phyloP scores from a whole-genome alignment of 2,797 vertebrate species.

The Siniperca undulata region DNA sequence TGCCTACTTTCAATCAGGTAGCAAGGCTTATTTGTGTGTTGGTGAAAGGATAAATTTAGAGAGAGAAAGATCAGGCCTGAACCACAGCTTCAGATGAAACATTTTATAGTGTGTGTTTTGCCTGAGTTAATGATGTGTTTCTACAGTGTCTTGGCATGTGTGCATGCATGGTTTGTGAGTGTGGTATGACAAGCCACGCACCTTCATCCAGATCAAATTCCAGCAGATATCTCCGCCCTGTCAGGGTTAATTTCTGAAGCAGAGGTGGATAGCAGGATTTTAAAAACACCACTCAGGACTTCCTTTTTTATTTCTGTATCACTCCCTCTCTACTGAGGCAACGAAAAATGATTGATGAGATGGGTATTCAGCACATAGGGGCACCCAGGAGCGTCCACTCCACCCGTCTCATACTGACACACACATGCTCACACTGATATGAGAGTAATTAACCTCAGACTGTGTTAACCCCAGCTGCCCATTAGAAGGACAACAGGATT shows the following conservation, averaged over 20 bases:
- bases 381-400: conserved; percentile 82
- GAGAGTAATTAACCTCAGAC: conserved; percentile 91
- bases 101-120: not conserved
- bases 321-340: conserved; percentile 62
- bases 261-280: conserved; percentile 70
- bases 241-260: conserved; percentile 73
- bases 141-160: not conserved
- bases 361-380: conserved; percentile 74
- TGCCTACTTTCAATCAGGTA: not conserved
- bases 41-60: not conserved
- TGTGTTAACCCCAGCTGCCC: conserved; percentile 85
- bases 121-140: not conserved
- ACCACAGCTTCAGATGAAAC: not conserved
- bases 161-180: not conserved
- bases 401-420: conserved; percentile 63
- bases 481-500: conserved; percentile 89
- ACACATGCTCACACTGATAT: conserved; percentile 74
- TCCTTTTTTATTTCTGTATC: conserved; percentile 65
- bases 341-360: conserved; percentile 86
- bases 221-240: conserved; percentile 59
- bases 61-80: not conserved
- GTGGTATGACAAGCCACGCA: conserved; percentile 25
- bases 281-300: conserved; percentile 72
- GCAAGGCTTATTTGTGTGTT: not conserved
- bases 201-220: conserved; percentile 64